Conservation (phyloP, 2,797 vertebrate genomes). For the Trachops cirrhosus region DNA sequence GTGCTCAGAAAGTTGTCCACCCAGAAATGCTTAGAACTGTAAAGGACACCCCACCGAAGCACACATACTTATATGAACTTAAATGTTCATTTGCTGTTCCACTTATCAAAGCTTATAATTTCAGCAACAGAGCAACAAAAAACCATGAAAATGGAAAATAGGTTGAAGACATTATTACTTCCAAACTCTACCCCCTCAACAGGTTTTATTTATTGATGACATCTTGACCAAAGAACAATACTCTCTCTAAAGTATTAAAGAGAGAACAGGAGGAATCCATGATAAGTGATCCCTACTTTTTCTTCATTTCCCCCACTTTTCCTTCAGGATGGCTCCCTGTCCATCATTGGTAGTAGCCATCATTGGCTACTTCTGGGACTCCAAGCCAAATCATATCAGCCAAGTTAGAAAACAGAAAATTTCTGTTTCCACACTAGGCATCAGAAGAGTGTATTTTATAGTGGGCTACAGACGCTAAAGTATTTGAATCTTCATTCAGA, state of each 20-base stretch:
- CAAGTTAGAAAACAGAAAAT: conserved; percentile 54
- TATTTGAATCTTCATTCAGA: conserved; percentile 78
- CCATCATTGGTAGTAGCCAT: conserved; percentile 35
- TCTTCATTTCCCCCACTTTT: not conserved
- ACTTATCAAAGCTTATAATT: not conserved
- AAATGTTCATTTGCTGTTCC: not conserved
- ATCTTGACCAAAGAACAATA: not conserved
- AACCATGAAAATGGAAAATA: not conserved
- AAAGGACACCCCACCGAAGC: not conserved
- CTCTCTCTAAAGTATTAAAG: not conserved
- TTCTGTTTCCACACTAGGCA: conserved; percentile 58
- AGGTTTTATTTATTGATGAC: not conserved
- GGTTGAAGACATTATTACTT: not conserved
- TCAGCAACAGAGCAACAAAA: not conserved
- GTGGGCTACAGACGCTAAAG: conserved; percentile 77
- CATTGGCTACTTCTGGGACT: not conserved
- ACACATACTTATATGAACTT: not conserved
- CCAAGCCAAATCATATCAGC: conserved; percentile 49
- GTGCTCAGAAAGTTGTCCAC: not conserved
- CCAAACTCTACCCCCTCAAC: not conserved
- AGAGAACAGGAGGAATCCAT: not conserved
- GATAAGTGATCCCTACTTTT: not conserved
- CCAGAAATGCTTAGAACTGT: not conserved
- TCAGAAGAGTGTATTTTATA: conserved; percentile 74
- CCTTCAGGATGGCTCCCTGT: not conserved